Evolutionary conservation across 2,888 invertebrate genomes (phyloP), one percentile per base, ranked within the genome.

Genomic region (Ichneumon xanthorius): DNA sequence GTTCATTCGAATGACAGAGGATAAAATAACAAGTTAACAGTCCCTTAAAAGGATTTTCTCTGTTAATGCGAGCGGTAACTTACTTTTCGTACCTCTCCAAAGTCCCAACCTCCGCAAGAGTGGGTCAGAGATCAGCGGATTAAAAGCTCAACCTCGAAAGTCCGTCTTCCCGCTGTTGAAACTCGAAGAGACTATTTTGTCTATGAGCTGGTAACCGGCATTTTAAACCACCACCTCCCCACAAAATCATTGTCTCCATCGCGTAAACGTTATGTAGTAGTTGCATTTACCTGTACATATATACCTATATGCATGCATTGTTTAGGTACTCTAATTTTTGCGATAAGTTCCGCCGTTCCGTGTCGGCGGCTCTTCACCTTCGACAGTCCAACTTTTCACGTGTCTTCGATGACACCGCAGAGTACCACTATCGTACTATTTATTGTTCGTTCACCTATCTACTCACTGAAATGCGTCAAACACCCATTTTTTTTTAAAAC

Each of bases 191-290:
- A 84, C 80, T 72, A 80, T 80, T 84, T 77, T 80, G 68, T 65
- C 16, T 73, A 63, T 48, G 40, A 48, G 58, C 45, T 53, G 61
- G 53, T 61, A 63, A 68, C 68, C 30, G 65, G 73, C 81, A 75
- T 85, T 85, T 81, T 78, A 85, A 85, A 81, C 61, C 83, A 48
- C 37, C 73, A 30, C 72, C 78, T 77, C 80, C 48, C 81, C 80
- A 67, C 65, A 40, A 70, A 40, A 48, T 50, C 50, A 37, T 61
- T 45, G 40, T 19, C 67, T 40, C 61, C 50, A 33, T 48, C 33
- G 75, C 40, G 33, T 48, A 37, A 16, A n/a, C 45, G 72, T 75
- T 1, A 37, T 19, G 5, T 50, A 33, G 3, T 5, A 1, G 40
- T 45, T 6, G 68, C 26, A 68, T 68, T 63, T n/a, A 63, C 33